These are phyloP conservation scores for Sylvietta virens DNA, from an alignment of 2,113 vertebrate species.

Conservation along the genomic window DNA sequence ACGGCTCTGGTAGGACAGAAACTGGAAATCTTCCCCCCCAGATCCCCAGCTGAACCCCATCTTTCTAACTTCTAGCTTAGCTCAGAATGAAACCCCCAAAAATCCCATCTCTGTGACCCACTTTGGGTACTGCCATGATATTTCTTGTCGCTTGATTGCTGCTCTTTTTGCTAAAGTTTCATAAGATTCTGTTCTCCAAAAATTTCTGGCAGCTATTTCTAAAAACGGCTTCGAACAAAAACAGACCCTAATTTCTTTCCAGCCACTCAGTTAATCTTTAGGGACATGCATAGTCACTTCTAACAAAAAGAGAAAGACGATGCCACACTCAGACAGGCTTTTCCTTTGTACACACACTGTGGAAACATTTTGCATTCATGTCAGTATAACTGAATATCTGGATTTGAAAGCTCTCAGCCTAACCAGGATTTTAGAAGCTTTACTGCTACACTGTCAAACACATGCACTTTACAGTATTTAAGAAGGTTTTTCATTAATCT, in stretches of 20 bases:
- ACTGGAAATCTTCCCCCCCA: not conserved
- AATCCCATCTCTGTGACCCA: not conserved
- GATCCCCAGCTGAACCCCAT: not conserved
- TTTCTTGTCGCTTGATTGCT: not conserved
- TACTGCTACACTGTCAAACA: not conserved
- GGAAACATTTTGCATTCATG: not conserved
- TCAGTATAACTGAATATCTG: not conserved
- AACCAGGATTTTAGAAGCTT: not conserved
- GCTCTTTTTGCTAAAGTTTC: not conserved
- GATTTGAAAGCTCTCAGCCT: not conserved
- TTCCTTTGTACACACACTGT: not conserved
- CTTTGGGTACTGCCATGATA: not conserved
- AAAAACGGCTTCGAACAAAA: not conserved
- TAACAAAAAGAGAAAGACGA: not conserved
- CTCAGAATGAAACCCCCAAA: not conserved
- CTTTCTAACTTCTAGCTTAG: not conserved
- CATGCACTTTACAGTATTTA: not conserved
- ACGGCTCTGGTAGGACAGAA: not conserved
- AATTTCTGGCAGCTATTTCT: conserved; percentile 11
- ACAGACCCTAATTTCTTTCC: not conserved
- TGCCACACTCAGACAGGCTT: not conserved
- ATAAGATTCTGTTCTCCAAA: not conserved
- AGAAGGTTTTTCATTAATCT: not conserved
- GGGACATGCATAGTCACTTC: not conserved
- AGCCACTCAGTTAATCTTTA: not conserved